Evolutionary conservation across 2,888 invertebrate species (phyloP), one percentile per base, ranked within the genome.

Genomic region (Apamea epomidion): DNA sequence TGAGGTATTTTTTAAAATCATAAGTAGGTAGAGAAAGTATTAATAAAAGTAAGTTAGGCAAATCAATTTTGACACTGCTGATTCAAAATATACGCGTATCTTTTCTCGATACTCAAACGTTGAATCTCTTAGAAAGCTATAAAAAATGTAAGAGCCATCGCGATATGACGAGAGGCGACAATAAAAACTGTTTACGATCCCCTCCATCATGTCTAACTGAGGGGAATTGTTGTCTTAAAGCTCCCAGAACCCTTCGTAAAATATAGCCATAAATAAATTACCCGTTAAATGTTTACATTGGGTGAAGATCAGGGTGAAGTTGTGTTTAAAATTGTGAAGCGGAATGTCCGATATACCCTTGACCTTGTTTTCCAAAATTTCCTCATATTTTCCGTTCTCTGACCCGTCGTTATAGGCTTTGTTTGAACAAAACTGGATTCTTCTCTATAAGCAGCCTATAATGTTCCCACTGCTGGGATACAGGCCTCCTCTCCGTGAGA

Each of bases 111-210:
- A 72, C 76, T 68, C 77, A 73, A 42, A 76, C 71, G 71, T 78
- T 72, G 69, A 88, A 85, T 88, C 77, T 88, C 82, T 88, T 82
- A 87, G 87, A 86, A 89, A 84, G 77, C 81, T 74, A 90, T 92
- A 90, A 90, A 80, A 87, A 88, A 87, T 84, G 82, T 90, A 88
- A 87, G 86, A 87, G 84, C 70, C 76, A 85, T 87, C 74, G 68
- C 83, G 65, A 86, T 90, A 89, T 87, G 90, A 89, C 89, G 87
- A 89, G 85, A 88, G 84, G 89, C 60, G 86, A 89, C 91, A 89
- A 87, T 92, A 92, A 95, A 93, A 94, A 90, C 90, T 83, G 85
- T 94, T 94, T 95, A 94, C 91, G 93, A 93, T 82, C 85, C 65
- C 74, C 85, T 91, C 90, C 91, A 93, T 93, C 93, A 92, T 91